These are phyloP conservation scores for Pseudomugil gertrudae DNA, from an alignment of 2,797 vertebrate species.

Conservation along the genomic window DNA sequence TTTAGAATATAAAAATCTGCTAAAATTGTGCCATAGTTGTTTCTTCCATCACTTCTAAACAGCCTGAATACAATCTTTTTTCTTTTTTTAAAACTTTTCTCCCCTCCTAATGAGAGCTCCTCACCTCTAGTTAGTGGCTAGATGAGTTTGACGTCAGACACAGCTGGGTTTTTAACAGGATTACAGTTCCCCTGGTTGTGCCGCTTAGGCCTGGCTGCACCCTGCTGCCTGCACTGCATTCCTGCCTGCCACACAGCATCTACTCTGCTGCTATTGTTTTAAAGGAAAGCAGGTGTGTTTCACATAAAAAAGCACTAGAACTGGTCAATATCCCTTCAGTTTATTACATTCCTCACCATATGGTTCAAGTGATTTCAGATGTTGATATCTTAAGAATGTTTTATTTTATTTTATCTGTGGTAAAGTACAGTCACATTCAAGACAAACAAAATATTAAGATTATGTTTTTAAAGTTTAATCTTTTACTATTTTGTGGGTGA, in stretches of 20 bases:
- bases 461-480: not conserved
- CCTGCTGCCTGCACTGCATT: constrained; percentile 58
- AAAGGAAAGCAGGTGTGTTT: constrained; percentile 33
- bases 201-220: constrained; percentile 60
- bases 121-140: constrained; percentile 69
- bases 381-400: not conserved
- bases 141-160: constrained; percentile 80
- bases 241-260: constrained; percentile 56
- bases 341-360: not conserved
- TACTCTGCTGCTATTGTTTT: constrained; percentile 37
- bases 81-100: constrained; percentile 23
- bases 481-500: not conserved
- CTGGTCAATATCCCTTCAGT: constrained; percentile 1
- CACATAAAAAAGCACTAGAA: constrained; percentile 12
- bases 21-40: constrained; percentile 24
- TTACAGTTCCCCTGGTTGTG: constrained; percentile 70
- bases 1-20: constrained; percentile 27
- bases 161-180: constrained; percentile 79
- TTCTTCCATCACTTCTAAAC: constrained; percentile 26
- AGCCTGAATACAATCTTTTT: constrained; percentile 34
- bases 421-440: not conserved
- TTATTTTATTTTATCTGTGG: not conserved
- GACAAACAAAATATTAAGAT: not conserved
- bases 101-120: constrained; percentile 66
- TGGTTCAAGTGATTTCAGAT: not conserved